Evolutionary conservation across 2,797 vertebrate species (phyloP), one percentile per base, ranked within the genome.

Genomic region (Yasuhikotakia modesta): DNA sequence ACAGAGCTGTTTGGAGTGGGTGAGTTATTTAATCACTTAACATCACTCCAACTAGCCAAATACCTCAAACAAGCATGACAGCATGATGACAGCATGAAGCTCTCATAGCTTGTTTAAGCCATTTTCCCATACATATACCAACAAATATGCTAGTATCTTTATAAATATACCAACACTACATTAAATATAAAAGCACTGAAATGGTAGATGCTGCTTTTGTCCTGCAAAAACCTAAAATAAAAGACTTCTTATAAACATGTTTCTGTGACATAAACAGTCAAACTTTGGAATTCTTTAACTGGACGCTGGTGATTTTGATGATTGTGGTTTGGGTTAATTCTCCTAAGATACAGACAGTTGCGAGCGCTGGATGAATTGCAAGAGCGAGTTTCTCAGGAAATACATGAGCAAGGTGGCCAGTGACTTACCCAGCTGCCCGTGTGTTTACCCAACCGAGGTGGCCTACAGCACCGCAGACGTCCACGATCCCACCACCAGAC

Each of bases 1-100:
- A 99, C 96, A 64, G 97, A 96, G 81, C 94, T 98, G 57, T 98
- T 99, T 91, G 96, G 97, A 89, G 94, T 98, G 32, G 97, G 97
- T 98, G 94, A 96, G 97, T 83, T 57, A 74, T 53, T 21, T 53
- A 21, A 21, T 21, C 19, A 45, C 45, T 66, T 6, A 64, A 52
- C 24, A 50, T 61, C 53, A 71, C 53, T 10, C 27, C 2, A 27
- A 4, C 27, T 4, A 27, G 4, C 27, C 27, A 27, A 27, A 27
- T 27, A 27, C 27, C 27, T 27, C 4, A 27, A 27, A 27, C 27
- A 27, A 27, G 27, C 27, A 27, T 27, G n/a, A n/a, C n/a, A n/a
- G n/a, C n/a, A n/a, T n/a, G n/a, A n/a, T n/a, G n/a, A n/a, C n/a
- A n/a, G n/a, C n/a, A n/a, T n/a, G n/a, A n/a, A 67, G 22, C 45